Base-by-base conservation (phyloP, 2,888 invertebrate genomes). In the Drosophila mimetica region DNA sequence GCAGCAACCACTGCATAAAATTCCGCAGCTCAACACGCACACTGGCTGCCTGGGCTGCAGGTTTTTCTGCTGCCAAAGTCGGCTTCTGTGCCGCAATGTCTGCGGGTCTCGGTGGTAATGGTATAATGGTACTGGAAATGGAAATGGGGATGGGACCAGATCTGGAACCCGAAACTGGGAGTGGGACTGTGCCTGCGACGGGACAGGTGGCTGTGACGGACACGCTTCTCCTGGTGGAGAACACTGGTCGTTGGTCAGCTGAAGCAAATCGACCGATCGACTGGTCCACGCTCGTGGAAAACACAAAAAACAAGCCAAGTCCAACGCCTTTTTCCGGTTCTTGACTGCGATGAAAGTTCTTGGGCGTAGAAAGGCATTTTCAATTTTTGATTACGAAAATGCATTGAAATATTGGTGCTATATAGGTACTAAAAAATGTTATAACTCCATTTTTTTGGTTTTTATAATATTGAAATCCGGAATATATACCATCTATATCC, bases 71-170 rank as follows among this genome's bases (percentile, higher is more conserved):
- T 73, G 57, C 79, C 54, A 61, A 74, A 53, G 22, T 46, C 42
- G 67, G 64, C 79, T 73, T 79, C 66, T 82, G 70, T 85, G 82
- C 87, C 87, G 75, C 87, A 85, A 85, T 81, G 85, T 83, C 86
- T 87, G 67, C 60, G 57, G 30, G 28, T 60, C 32, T 18, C 50
- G 66, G 39, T 71, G 42, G 28, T 28, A 20, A 32, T 13, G 66
- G 39, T 9, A 36, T 28, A 20, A 32, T 13, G 66, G 39, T 9
- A 36, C 36, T 65, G 44, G 48, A 32, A 52, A 14, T 48, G 69
- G 32, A 25, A 16, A 47, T 42, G 44, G 46, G 30, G n/a, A 46
- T 32, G 61, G 37, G 46, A 13, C 39, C 37, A 34, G 46, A 55
- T 28, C 59, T 39, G 46, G 13, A 30, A 30, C 50, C 22, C 14